Evolutionary conservation across 2,113 vertebrate species (phyloP).

Genomic region (Clarias macrocephalus): DNA sequence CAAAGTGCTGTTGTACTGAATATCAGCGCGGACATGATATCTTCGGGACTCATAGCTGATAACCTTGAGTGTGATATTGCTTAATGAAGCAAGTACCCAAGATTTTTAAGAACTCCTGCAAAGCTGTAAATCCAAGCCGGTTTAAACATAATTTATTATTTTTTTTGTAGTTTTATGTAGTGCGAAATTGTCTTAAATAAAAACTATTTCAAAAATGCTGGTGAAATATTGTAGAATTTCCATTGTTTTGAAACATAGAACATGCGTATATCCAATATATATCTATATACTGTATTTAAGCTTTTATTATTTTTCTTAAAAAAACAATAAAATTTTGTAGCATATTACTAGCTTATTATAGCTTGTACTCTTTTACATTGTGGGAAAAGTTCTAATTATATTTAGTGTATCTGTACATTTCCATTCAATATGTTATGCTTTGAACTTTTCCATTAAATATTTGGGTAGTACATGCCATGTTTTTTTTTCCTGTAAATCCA

Average conservation of each 20-base stretch:
- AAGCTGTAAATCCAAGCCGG: background rate
- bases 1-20: too few species aligned
- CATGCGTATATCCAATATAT: too few species aligned
- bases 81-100: background rate
- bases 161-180: background rate
- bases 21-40: too few species aligned
- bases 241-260: background rate
- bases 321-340: background rate
- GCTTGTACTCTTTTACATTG: background rate
- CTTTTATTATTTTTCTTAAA: too few species aligned
- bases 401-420: background rate
- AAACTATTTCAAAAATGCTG: background rate
- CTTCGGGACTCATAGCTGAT: too few species aligned
- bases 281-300: too few species aligned
- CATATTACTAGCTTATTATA: background rate
- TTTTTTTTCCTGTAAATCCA: background rate
- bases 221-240: background rate
- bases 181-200: background rate
- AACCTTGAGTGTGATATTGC: too few species aligned
- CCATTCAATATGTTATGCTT: background rate
- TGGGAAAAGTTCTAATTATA: background rate
- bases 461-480: background rate
- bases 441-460: background rate
- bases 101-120: background rate
- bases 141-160: background rate